phyloP scores from a whole-genome alignment of 2,113 vertebrate genomes.

The Megaleporinus macrocephalus region DNA sequence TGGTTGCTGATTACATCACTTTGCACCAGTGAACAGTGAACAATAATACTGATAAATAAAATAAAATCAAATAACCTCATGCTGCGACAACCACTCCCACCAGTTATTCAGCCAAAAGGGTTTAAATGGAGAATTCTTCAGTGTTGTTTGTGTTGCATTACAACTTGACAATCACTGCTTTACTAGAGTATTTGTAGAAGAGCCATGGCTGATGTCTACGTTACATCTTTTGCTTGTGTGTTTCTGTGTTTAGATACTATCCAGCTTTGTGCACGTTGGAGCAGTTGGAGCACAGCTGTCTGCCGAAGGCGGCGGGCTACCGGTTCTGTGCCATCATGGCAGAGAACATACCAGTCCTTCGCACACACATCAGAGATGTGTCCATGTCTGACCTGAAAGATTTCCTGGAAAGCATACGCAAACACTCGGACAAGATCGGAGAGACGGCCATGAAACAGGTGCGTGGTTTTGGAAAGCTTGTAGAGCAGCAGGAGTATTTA shows the following conservation, averaged over 20 bases:
- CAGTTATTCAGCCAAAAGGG: too few species aligned
- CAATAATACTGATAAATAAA: too few species aligned
- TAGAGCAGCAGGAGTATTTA: neutral
- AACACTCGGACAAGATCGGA: conserved; percentile 96
- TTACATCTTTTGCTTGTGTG: neutral
- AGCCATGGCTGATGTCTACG: neutral
- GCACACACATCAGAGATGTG: conserved; percentile 89
- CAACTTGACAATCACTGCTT: too few species aligned
- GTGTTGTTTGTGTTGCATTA: too few species aligned
- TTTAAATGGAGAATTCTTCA: too few species aligned
- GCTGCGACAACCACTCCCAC: too few species aligned
- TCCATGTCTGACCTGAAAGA: conserved; percentile 97
- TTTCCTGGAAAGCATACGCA: conserved; percentile 98
- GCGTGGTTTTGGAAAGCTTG: conserved; percentile 32
- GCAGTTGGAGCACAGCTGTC: conserved; percentile 88
- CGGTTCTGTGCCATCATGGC: conserved; percentile 96
- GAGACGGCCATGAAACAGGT: conserved; percentile 97
- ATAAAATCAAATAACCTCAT: too few species aligned
- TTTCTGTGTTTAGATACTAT: conserved; percentile 84
- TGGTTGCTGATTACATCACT: too few species aligned
- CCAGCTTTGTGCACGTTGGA: conserved; percentile 93
- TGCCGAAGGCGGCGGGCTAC: conserved; percentile 92
- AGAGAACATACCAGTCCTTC: conserved; percentile 89
- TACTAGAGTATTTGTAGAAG: neutral
- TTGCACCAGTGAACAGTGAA: too few species aligned